A percentile compares a stretch with the other conserved stretches of the same genome.
Conservation (phyloP, 1,140 invertebrate genomes). For the Philaenus spumarius region DNA sequence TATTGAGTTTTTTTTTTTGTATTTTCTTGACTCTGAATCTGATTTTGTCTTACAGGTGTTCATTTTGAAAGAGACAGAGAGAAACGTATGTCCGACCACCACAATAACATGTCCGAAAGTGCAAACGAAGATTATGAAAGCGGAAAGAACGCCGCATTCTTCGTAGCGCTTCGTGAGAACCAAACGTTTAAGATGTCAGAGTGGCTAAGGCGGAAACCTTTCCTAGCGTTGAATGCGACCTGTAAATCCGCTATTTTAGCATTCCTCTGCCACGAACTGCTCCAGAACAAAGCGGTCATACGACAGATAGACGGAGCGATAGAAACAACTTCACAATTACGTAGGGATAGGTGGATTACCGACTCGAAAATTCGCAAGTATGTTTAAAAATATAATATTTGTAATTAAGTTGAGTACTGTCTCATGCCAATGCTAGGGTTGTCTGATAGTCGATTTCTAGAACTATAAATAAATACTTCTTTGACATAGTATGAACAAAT, state of each 20-base stretch:
- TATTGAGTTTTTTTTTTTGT: too few relatives aligned
- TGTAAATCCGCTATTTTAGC: slow-evolving; percentile 82
- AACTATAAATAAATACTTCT: too few relatives aligned
- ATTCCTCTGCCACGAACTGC: slow-evolving; percentile 87
- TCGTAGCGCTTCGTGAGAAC: slow-evolving; percentile 66
- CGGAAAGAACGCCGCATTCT: slow-evolving; percentile 69
- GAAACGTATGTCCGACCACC: slow-evolving; percentile 68
- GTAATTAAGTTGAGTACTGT: too few relatives aligned
- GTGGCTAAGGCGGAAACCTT: slow-evolving; percentile 69
- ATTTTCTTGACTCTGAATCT: too few relatives aligned
- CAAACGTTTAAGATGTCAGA: slow-evolving; percentile 67
- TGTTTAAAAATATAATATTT: too few relatives aligned
- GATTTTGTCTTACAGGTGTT: slow-evolving; percentile 44
- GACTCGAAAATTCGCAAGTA: slow-evolving; percentile 86
- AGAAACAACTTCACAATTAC: slow-evolving; percentile 64
- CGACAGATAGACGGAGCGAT: slow-evolving; percentile 70
- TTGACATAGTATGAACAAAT: too few relatives aligned
- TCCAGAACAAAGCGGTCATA: slow-evolving; percentile 84
- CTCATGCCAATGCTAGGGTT: too few relatives aligned
- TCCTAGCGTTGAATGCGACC: slow-evolving; percentile 76
- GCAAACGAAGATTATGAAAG: slow-evolving; percentile 45
- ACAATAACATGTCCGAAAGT: slow-evolving; percentile 61
- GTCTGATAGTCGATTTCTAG: too few relatives aligned
- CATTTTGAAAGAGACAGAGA: slow-evolving; percentile 69
- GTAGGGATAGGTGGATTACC: slow-evolving; percentile 71